Evolutionary conservation across 2,888 invertebrate species (phyloP), one percentile per base, ranked within the genome.

Genomic region (Diplolepis rosae): DNA sequence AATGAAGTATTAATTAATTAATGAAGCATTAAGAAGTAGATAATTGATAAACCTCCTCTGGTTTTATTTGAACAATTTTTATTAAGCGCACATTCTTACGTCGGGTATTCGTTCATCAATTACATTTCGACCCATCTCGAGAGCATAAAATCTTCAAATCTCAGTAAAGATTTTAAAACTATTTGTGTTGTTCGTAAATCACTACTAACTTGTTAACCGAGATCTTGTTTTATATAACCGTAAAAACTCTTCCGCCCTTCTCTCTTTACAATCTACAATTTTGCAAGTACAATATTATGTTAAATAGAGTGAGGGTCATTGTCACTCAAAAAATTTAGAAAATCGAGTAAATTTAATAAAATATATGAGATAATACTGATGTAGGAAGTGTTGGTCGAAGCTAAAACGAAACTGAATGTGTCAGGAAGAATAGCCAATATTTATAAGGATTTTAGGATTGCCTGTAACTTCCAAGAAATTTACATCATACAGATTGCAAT

Each of bases 41-140:
- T n/a, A n/a, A n/a, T n/a, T n/a, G n/a, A n/a, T n/a, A n/a, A n/a
- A n/a, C n/a, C n/a, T n/a, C n/a, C n/a, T n/a, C n/a, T n/a, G n/a
- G n/a, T 42, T 15, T 15, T 45, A 15, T 24, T 35, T 35, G 11
- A 30, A 28, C 35, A 61, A 39, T 61, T 35, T 24, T 11, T n/a
- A 61, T 61, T 24, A 39, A 18, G 15, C 2, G 22, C 45, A 48
- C 22, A 9, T 39, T 24, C 35, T 61, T 32, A 61, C 61, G 24
- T 39, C 61, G 4, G 11, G 24, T 61, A 61, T 13, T 61, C 24
- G 61, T 4, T 61, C 39, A 22, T 61, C 24, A 24, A 61, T 24
- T n/a, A 27, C 24, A 24, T 22, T 39, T 39, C 39, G 35, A 27
- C 61, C 61, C 61, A 61, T 61, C 24, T 61, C n/a, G n/a, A 35